These are phyloP conservation scores for Tichodroma muraria DNA, from an alignment of 2,113 vertebrate genomes.

Conservation along the genomic window DNA sequence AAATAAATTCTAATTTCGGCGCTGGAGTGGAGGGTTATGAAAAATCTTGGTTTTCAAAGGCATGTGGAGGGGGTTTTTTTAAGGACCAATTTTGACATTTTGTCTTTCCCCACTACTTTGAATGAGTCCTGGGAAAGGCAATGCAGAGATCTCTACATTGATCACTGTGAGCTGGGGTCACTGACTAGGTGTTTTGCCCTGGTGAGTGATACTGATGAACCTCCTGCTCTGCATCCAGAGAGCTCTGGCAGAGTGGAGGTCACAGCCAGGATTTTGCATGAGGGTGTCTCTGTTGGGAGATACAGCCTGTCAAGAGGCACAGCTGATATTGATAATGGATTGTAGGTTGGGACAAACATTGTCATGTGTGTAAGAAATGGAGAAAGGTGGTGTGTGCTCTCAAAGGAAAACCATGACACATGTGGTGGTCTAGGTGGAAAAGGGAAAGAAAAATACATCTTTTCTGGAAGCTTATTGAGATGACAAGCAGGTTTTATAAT, in stretches of 20 bases:
- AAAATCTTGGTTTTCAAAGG: not conserved
- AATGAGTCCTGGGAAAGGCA: not conserved
- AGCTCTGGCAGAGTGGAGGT: not conserved
- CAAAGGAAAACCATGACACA: not conserved
- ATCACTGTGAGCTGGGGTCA: not conserved
- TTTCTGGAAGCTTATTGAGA: not conserved
- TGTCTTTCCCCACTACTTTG: not conserved
- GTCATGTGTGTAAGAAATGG: not conserved
- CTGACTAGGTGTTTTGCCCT: not conserved
- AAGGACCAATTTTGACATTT: not conserved
- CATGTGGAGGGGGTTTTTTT: accelerated
- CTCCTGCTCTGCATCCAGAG: not conserved
- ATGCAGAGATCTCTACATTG: not conserved
- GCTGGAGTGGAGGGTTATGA: not conserved
- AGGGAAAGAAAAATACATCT: not conserved
- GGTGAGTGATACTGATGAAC: not conserved
- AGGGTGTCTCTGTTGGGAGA: not conserved
- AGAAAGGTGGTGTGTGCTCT: not conserved
- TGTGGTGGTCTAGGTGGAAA: not conserved
- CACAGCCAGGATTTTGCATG: not conserved
- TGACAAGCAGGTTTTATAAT: not conserved
- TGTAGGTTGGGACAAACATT: not conserved
- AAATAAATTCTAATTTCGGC: not conserved
- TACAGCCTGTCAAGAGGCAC: not conserved
- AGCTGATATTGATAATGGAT: not conserved